These are phyloP conservation scores for Helogale parvula DNA, from an alignment of 2,113 vertebrate species.

Conservation along the genomic window DNA sequence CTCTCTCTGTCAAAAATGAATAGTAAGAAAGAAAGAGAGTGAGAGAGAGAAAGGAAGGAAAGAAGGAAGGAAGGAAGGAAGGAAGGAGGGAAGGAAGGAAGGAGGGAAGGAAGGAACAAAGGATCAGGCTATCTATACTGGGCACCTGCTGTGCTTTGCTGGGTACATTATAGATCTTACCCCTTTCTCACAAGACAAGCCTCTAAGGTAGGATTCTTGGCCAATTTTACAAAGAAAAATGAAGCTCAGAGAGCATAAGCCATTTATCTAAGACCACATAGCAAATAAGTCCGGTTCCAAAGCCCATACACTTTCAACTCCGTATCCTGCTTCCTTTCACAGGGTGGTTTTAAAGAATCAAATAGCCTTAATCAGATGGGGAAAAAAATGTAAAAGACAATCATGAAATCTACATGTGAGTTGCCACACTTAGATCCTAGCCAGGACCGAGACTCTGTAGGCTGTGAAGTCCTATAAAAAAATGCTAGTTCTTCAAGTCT, in stretches of 20 bases:
- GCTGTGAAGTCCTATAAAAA: not conserved
- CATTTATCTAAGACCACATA: not conserved
- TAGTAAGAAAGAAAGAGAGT: no score
- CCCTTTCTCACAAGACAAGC: not conserved
- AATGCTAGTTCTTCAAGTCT: not conserved
- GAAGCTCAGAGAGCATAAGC: not conserved
- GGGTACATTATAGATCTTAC: fast-evolving
- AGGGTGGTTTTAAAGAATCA: not conserved
- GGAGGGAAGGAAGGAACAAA: not conserved
- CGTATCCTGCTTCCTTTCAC: not conserved
- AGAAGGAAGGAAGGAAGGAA: no score
- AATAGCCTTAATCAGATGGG: not conserved
- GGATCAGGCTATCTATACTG: not conserved
- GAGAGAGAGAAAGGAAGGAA: no score
- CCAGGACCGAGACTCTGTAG: not conserved
- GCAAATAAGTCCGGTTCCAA: not conserved
- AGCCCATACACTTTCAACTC: not conserved
- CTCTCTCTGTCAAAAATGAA: no score
- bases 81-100: no score
- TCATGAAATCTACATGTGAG: not conserved
- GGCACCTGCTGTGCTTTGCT: not conserved
- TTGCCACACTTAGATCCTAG: not conserved
- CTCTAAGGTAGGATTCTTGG: not conserved
- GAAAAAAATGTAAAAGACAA: not conserved
- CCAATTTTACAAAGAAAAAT: not conserved